phyloP scores from a whole-genome alignment of 1,140 invertebrate species.

The Lordiphosa stackelbergi region DNA sequence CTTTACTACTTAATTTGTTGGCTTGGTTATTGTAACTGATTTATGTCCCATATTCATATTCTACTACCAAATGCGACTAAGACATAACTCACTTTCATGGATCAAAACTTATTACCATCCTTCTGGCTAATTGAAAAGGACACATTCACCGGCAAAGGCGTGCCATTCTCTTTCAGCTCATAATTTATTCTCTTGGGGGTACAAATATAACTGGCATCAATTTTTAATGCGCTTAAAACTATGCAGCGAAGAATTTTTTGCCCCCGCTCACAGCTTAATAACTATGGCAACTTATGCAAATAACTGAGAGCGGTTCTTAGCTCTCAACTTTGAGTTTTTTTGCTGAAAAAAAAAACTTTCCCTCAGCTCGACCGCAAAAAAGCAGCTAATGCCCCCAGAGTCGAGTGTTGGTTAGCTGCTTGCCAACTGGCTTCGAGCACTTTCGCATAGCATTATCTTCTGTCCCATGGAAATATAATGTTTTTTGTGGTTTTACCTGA shows the following conservation, averaged over 20 bases:
- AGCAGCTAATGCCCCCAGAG: constrained; percentile 60
- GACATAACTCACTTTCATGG: constrained; percentile 2
- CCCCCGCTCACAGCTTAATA: constrained; percentile 55
- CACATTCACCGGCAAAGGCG: constrained; percentile 33
- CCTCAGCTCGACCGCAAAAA: constrained; percentile 57
- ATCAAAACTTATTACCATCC: constrained; percentile 6
- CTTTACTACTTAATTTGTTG: too few relatives aligned
- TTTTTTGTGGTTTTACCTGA: constrained; percentile 5
- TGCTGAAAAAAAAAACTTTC: constrained; percentile 19
- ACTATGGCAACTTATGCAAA: constrained; percentile 73
- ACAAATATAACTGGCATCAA: constrained; percentile 37
- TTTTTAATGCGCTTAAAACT: constrained; percentile 69
- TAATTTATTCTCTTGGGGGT: not conserved
- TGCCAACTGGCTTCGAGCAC: constrained; percentile 1
- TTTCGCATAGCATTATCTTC: constrained; percentile 11
- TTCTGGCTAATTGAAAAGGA: constrained; percentile 46
- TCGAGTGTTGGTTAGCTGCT: constrained; percentile 20
- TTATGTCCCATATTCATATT: too few relatives aligned
- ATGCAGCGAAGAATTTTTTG: constrained; percentile 46
- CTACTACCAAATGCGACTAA: constrained; percentile 31
- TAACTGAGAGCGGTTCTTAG: constrained; percentile 48
- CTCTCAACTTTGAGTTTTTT: constrained; percentile 45
- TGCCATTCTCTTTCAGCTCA: not conserved
- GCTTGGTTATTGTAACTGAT: too few relatives aligned
- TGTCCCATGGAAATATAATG: constrained; percentile 4